Evolutionary conservation across 1,140 invertebrate genomes (phyloP), one percentile per base, ranked within the genome.

Genomic region (Nautilus pompilius): DNA sequence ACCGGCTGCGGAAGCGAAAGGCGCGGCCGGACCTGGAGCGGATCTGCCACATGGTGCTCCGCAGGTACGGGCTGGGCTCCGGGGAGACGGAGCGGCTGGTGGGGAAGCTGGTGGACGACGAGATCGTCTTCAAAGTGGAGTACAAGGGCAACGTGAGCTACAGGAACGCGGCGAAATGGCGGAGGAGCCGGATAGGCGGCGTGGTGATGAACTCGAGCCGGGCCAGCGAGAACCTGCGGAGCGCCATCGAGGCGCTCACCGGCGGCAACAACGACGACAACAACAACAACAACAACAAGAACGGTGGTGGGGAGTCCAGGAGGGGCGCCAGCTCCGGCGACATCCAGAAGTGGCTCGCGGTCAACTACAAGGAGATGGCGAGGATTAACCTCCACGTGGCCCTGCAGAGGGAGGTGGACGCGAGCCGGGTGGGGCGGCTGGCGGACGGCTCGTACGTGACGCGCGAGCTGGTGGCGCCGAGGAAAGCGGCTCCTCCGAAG

Each of bases 121-220:
- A 89, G 76, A 87, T 88, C 65, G 89, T 93, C 15, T 87, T 91
- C 59, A 91, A 91, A 85, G 91, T 93, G 4, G 90, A 92, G 72
- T 93, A 93, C 80, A 93, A 93, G 82, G 90, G 91, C 66, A 90
- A 87, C 80, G 90, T 88, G 53, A 91, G 90, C 80, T 93, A 93
- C 72, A 84, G 91, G 68, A 92, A 92, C 83, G 90, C 90, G 10
- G 87, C 78, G 6, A 85, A 82, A 71, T 84, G 78, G 70, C 74
- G 70, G 63, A 76, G 72, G 66, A 74, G 68, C 48, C 63, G 66
- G 30, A 33, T 74, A 26, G 69, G 68, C 10, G 70, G 70, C 24
- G 65, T 71, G 20, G 72, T 80, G 2, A 68, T 76, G 10, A 82
- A 80, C 66, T 76, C 78, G 28, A 74, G 61, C 33, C 53, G 75